Evolutionary conservation across 35 echinoderm and acorn worm genomes (phyloP).

Genomic region (Lytechinus pictus): DNA sequence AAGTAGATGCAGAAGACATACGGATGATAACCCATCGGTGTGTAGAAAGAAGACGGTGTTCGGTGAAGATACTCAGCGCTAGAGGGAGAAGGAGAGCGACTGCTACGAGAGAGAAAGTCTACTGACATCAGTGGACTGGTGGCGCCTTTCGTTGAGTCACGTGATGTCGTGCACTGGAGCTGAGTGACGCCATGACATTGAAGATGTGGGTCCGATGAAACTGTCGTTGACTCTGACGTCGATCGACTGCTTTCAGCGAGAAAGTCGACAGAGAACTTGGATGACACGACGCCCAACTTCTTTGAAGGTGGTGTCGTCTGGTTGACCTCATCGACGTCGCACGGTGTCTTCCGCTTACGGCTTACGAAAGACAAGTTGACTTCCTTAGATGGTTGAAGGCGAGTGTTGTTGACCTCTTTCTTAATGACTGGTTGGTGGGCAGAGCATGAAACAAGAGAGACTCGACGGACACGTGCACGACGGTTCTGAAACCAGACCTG

Average conservation of each 20-base stretch:
- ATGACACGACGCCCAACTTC: neutral
- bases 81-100: too few species aligned
- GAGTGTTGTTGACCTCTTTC: neutral
- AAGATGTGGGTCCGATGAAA: neutral
- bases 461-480: neutral
- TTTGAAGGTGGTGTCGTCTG: too few species aligned
- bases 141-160: too few species aligned
- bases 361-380: neutral
- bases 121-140: too few species aligned
- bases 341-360: neutral
- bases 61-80: too few species aligned
- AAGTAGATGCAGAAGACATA: slow-evolving; percentile 2
- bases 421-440: neutral
- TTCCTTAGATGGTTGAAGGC: neutral
- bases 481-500: too few species aligned
- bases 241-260: slow-evolving; percentile 13
- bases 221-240: neutral
- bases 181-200: neutral
- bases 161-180: neutral
- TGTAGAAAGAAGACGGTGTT: too few species aligned
- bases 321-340: too few species aligned
- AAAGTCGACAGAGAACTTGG: neutral
- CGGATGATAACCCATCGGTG: too few species aligned
- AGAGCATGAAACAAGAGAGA: neutral
- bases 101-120: too few species aligned